Evolutionary conservation across 2,888 invertebrate genomes (phyloP), one percentile per base, ranked within the genome.

Genomic region (Drosophila paracracens): DNA sequence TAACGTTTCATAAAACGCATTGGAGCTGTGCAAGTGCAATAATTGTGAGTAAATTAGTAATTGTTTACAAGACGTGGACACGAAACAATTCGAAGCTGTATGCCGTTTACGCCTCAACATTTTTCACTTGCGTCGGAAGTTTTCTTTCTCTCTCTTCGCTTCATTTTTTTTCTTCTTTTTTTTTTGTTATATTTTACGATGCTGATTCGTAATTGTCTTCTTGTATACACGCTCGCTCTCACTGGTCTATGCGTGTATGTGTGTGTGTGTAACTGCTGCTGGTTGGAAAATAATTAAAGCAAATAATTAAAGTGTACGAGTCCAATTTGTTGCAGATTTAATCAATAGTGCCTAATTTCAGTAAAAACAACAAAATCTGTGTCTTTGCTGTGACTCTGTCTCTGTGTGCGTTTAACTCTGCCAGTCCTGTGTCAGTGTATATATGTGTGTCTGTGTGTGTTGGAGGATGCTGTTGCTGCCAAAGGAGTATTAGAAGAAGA

Each of bases 141-240:
- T 82, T 80, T 80, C 70, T 69, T 74, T 63, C 59, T 57, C 62
- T 70, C 78, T 73, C 62, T 58, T 70, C 68, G 65, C 73, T 75
- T 74, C 58, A 53, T 68, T 81, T 75, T 64, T 64, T 67, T 58
- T 72, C 6, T 61, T 57, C 31, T 51, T 53, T 74, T 66, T 73
- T 73, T 82, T 84, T 87, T 86, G 66, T 82, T 84, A 81, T 84
- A 81, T 81, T 76, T 85, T 75, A 87, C 89, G 84, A 89, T 85
- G 84, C 84, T 84, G 89, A 83, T 86, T 85, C 90, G 85, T 89
- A 88, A 84, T 84, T 84, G 83, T 84, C 88, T 79, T 79, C 74
- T 85, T 89, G 89, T 89, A 76, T 85, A 89, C 88, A 82, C 70
- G 67, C 70, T 74, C 64, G 61, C 84, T 81, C 75, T 67, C 73